phyloP scores from a whole-genome alignment of 2,888 invertebrate genomes.

The Zaprionus bogoriensis region DNA sequence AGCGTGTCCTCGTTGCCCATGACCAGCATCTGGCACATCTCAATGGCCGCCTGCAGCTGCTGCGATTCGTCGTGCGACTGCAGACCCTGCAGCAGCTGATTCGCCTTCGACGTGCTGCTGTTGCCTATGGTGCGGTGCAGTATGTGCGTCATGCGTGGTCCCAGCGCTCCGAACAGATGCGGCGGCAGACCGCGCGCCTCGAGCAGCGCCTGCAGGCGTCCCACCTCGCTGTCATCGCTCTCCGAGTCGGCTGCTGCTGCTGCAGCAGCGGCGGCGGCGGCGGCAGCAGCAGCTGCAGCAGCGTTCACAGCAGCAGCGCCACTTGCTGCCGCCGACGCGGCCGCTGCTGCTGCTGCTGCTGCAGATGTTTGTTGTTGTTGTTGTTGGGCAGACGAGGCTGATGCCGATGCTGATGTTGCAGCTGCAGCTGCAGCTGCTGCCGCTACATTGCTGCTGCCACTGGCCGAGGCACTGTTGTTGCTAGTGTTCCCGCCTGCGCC shows the following conservation, averaged over 20 bases:
- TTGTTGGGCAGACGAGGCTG: slow-evolving; percentile 28
- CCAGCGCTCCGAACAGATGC: slow-evolving; percentile 96
- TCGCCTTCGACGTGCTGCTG: slow-evolving; percentile 93
- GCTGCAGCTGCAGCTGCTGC: slow-evolving; percentile 16
- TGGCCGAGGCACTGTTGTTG: slow-evolving; percentile 39
- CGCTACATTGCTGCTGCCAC: slow-evolving; percentile 35
- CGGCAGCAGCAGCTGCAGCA: slow-evolving; percentile 39
- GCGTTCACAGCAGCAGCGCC: slow-evolving; percentile 58
- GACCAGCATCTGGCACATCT: slow-evolving; percentile 98
- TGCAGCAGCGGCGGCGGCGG: slow-evolving; percentile 54
- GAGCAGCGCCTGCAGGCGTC: slow-evolving; percentile 95
- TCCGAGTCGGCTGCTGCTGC: slow-evolving; percentile 85
- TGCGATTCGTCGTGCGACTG: slow-evolving; percentile 98
- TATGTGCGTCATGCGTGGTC: slow-evolving; percentile 97
- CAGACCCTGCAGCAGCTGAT: slow-evolving; percentile 94
- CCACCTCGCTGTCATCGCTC: slow-evolving; percentile 97
- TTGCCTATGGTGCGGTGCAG: slow-evolving; percentile 97
- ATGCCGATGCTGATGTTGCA: slow-evolving; percentile 9
- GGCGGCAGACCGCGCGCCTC: slow-evolving; percentile 98
- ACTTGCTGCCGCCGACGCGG: slow-evolving; percentile 83
- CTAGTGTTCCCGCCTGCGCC: slow-evolving; percentile 14
- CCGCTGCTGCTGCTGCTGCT: slow-evolving; percentile 33
- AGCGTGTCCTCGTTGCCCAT: slow-evolving; percentile 99
- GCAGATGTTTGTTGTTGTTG: slow-evolving; percentile 21
- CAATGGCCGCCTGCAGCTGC: slow-evolving; percentile 97